Base-by-base conservation (phyloP, 2,113 vertebrate genomes). In the Nicator chloris region DNA sequence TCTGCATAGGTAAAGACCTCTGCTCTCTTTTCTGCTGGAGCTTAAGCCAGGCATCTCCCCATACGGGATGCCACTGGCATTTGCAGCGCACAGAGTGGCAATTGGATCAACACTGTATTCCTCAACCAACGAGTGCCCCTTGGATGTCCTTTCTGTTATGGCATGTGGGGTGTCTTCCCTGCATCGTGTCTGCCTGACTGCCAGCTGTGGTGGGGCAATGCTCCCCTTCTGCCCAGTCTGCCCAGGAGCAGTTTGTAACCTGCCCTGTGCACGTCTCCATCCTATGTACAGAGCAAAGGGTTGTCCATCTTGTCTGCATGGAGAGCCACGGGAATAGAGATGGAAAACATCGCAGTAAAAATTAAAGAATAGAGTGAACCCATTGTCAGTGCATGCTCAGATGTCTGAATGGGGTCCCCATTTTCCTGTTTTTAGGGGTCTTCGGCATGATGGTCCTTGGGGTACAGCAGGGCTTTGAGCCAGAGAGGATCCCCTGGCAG, bases 61-160 rank as follows among this genome's bases (percentile, higher is more conserved):
- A 7, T 35, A 13, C 0, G 0, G 37, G 54, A 60, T 4, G 5
- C 49, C 4, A 7, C 9, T 3, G 1, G 31, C 63, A 80, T 30
- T 42, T 54, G 28, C 53, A 60, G 33, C 13, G 9, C 0, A 0
- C 44, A 64, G 49, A n/a, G 22, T 4, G 2, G 50, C 23, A 24
- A 42, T 77, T 86, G 3, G 11, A 83, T 93, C 45, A 88, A 86
- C 42, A 22, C 30, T 76, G 70, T 49, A 72, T 96, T 94, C 45
- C 47, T 87, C n/a, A 37, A 66, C 39, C 4, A 3, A 3, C 7
- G 4, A 90, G 47, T 53, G 26, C 15, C 37, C 35, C 68, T 90
- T 7, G 2, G 26, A 50, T 90, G 35, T 33, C 23, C 49, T 75
- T 54, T 80, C 21, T 57, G 3, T 73, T 42, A 26, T 8, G 26